Percentiles rank a stretch among this genome's conserved stretches.
phyloP scores from a whole-genome alignment of 1,140 invertebrate species.

The Lordiphosa stackelbergi region DNA sequence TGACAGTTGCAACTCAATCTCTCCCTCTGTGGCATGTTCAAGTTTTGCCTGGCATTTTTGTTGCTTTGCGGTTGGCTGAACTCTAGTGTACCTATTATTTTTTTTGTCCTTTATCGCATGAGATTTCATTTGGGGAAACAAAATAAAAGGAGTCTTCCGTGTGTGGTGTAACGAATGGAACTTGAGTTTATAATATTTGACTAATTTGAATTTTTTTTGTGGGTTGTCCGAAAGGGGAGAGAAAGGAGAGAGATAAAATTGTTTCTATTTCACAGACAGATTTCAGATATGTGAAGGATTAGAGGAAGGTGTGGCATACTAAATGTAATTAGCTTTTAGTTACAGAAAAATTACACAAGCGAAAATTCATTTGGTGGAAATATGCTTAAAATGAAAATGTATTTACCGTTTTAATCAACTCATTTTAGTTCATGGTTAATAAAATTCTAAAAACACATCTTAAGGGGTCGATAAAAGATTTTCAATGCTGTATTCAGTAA shows the following conservation, averaged over 20 bases:
- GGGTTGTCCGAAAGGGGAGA: not conserved
- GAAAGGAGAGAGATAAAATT: slow-evolving; percentile 23
- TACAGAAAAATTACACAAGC: too few relatives aligned
- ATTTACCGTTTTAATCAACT: too few relatives aligned
- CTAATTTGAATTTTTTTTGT: slow-evolving; percentile 42
- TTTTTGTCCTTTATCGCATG: slow-evolving; percentile 26
- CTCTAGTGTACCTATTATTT: slow-evolving; percentile 10
- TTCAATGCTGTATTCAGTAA: too few relatives aligned
- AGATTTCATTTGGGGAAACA: slow-evolving; percentile 39
- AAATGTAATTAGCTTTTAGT: too few relatives aligned
- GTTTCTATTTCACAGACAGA: slow-evolving; percentile 30
- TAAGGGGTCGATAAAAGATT: too few relatives aligned
- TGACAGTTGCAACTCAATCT: slow-evolving; percentile 61
- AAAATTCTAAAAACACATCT: too few relatives aligned
- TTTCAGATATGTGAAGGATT: too few relatives aligned
- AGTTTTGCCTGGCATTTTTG: slow-evolving; percentile 44
- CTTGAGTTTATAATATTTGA: slow-evolving; percentile 47
- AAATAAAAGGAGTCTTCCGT: slow-evolving; percentile 4
- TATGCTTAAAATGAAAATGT: too few relatives aligned
- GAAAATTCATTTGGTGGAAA: too few relatives aligned
- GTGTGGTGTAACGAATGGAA: slow-evolving; percentile 22
- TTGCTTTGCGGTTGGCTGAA: slow-evolving; percentile 48
- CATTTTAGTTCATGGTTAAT: too few relatives aligned
- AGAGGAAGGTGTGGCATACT: too few relatives aligned
- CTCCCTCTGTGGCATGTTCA: slow-evolving; percentile 33